Conservation (phyloP, 2,888 invertebrate species). For the Drosophila fulvimacula region DNA sequence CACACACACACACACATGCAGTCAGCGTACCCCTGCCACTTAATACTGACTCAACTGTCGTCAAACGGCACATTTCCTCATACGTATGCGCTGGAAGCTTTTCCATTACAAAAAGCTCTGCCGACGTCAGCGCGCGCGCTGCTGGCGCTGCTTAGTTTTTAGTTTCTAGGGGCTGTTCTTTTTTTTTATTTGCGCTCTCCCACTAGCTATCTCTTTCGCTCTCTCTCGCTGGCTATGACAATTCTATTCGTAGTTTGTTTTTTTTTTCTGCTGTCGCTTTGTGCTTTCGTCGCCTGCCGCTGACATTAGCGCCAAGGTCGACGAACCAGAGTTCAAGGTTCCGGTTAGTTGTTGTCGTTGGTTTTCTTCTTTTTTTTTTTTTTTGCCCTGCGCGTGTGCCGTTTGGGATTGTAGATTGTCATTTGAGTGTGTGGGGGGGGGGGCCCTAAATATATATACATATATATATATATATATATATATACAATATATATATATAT, state of each 20-base stretch:
- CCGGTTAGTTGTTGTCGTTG: conserved; percentile 24
- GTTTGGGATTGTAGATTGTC: conserved; percentile 25
- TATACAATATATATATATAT: no score
- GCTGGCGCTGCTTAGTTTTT: conserved; percentile 51
- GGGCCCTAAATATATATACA: neutral
- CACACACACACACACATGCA: conserved; percentile 7
- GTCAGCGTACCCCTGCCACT: neutral
- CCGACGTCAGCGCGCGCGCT: conserved; percentile 34
- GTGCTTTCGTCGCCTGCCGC: conserved; percentile 67
- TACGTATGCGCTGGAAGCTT: conserved; percentile 61
- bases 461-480: neutral
- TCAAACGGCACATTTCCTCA: conserved; percentile 55
- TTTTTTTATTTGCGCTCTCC: conserved; percentile 2
- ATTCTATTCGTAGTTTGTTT: conserved; percentile 10
- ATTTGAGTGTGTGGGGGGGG: neutral
- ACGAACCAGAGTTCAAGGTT: conserved; percentile 85
- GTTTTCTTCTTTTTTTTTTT: conserved; percentile 2
- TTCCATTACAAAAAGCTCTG: conserved; percentile 38
- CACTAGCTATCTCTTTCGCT: conserved; percentile 4
- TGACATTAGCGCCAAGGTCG: conserved; percentile 85
- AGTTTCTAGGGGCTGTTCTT: conserved; percentile 67
- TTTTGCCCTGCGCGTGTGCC: conserved; percentile 42
- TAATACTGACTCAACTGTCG: conserved; percentile 4
- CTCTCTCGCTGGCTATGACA: conserved; percentile 6
- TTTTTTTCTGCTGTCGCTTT: conserved; percentile 29